phyloP scores from a whole-genome alignment of 2,113 vertebrate genomes.

The Tinamus guttatus region DNA sequence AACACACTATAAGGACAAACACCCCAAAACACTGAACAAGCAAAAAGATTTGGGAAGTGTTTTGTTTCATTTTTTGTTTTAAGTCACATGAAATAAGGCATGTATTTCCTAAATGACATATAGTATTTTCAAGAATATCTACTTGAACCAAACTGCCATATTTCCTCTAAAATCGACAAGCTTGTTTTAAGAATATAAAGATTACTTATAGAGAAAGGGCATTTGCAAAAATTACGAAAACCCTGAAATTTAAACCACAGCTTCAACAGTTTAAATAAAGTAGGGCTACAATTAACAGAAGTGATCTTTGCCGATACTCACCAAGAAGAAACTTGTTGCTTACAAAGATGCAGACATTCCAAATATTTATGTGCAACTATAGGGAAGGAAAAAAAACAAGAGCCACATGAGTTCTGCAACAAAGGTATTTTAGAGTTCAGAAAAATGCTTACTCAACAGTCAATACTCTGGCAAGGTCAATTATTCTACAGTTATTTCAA shows the following conservation, averaged over 20 bases:
- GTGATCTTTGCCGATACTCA: slow-evolving; percentile 22
- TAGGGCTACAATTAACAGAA: not conserved
- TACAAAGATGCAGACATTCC: slow-evolving; percentile 23
- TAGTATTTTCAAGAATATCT: not conserved
- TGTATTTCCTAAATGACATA: not conserved
- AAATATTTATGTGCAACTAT: not conserved
- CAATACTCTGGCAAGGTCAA: not conserved
- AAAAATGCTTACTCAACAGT: not conserved
- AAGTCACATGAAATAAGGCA: not conserved
- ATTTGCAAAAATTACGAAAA: not conserved
- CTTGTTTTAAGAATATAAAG: not conserved
- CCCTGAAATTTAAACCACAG: not conserved
- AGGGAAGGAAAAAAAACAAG: slow-evolving; percentile 17
- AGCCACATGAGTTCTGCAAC: not conserved
- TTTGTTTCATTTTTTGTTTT: not conserved
- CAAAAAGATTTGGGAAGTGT: not conserved
- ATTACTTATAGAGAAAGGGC: not conserved
- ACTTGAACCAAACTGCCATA: not conserved
- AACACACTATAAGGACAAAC: not conserved
- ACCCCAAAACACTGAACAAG: not conserved
- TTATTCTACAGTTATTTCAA: not conserved
- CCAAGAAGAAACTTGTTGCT: slow-evolving; percentile 13
- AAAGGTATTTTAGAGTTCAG: not conserved
- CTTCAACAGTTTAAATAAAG: not conserved
- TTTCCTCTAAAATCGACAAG: not conserved